These are phyloP conservation scores for Catotricha subobsoleta DNA, from an alignment of 2,888 invertebrate species.

Conservation along the genomic window DNA sequence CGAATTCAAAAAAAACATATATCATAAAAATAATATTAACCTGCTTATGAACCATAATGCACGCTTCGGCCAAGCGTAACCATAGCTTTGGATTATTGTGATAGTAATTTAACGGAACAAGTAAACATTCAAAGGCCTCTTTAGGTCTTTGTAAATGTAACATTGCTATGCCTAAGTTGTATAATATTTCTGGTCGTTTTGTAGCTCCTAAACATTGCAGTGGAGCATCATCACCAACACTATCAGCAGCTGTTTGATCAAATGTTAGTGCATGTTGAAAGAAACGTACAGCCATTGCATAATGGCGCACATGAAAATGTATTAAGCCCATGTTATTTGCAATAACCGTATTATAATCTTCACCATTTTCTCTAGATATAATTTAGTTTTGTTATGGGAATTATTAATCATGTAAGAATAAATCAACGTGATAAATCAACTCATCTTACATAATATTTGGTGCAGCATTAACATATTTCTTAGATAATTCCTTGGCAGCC, in stretches of 20 bases:
- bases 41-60: slow-evolving; percentile 45
- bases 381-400: too few relatives aligned
- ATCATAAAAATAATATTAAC: slow-evolving; percentile 17
- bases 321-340: slow-evolving; percentile 32
- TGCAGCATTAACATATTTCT: slow-evolving; percentile 14
- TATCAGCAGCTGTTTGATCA: slow-evolving; percentile 20
- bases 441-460: slow-evolving; percentile 17
- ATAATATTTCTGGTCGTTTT: slow-evolving; percentile 27
- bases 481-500: slow-evolving; percentile 28
- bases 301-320: slow-evolving; percentile 28
- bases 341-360: slow-evolving; percentile 24
- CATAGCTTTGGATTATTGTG: slow-evolving; percentile 80
- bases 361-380: slow-evolving; percentile 19
- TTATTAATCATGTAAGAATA: too few relatives aligned
- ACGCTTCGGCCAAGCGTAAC: slow-evolving; percentile 86
- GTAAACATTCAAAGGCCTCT: slow-evolving; percentile 80
- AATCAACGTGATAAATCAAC: not conserved
- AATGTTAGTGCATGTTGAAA: slow-evolving; percentile 28
- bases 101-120: slow-evolving; percentile 68
- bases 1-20: too few relatives aligned
- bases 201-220: slow-evolving; percentile 23
- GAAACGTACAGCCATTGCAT: slow-evolving; percentile 28
- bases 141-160: slow-evolving; percentile 62
- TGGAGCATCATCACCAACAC: slow-evolving; percentile 15
- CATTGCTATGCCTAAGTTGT: slow-evolving; percentile 43